A percentile compares a stretch with the other conserved stretches of the same genome.
Conservation (phyloP, 2,888 invertebrate species). For the Pandemis corylana region DNA sequence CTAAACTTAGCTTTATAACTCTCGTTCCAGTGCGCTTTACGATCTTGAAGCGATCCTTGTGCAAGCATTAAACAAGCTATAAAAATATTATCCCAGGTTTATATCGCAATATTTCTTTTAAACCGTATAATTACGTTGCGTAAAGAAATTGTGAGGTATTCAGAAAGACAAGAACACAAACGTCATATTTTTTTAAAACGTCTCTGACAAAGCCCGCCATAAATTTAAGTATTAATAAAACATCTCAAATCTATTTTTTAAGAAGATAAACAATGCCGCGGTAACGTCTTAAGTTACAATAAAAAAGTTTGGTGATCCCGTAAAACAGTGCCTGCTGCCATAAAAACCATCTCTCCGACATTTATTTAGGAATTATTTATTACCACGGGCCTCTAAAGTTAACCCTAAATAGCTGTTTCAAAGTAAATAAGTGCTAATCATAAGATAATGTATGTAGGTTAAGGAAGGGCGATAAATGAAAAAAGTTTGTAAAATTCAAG, state of each 20-base stretch:
- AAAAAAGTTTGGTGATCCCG: slow-evolving; percentile 37
- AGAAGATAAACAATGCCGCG: slow-evolving; percentile 29
- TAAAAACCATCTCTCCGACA: slow-evolving; percentile 33
- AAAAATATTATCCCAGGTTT: slow-evolving; percentile 22
- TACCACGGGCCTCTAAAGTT: slow-evolving; percentile 32
- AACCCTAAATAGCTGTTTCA: slow-evolving; percentile 43
- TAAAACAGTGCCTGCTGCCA: slow-evolving; percentile 30
- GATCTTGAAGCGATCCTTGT: slow-evolving; percentile 49
- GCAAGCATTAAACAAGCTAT: slow-evolving; percentile 50
- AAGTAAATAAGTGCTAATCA: slow-evolving; percentile 43
- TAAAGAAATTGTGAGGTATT: neutral
- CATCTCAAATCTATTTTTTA: slow-evolving; percentile 19
- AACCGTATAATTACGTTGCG: neutral
- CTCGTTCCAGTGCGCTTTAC: slow-evolving; percentile 55
- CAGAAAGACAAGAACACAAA: neutral
- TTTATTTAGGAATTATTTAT: slow-evolving; percentile 40
- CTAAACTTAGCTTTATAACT: slow-evolving; percentile 53
- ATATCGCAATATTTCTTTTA: neutral
- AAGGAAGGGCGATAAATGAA: slow-evolving; percentile 34
- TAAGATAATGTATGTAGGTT: slow-evolving; percentile 39
- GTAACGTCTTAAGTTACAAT: slow-evolving; percentile 29
- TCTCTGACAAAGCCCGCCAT: neutral
- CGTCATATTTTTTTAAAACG: neutral
- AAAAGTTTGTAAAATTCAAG: slow-evolving; percentile 25
- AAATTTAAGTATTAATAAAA: slow-evolving; percentile 39